Conservation (phyloP, 2,797 vertebrate genomes). For the Anisognathus igniventris region DNA sequence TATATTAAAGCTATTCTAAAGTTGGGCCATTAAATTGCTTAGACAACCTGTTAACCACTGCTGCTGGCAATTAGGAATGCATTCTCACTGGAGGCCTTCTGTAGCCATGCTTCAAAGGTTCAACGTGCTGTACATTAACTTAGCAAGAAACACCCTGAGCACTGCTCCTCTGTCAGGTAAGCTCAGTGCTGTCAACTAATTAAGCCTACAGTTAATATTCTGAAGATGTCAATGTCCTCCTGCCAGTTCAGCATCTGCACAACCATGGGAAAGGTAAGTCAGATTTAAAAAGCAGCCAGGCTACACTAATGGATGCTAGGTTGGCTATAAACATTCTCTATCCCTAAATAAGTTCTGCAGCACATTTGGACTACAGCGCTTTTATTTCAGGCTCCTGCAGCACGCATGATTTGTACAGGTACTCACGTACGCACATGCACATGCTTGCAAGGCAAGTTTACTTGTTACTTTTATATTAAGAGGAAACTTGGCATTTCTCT, state of each 20-base stretch:
- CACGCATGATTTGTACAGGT: neutral
- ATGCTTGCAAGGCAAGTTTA: neutral
- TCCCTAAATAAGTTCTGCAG: neutral
- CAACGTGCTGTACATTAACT: neutral
- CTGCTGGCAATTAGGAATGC: neutral
- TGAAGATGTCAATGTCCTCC: neutral
- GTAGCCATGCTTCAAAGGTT: constrained; percentile 10
- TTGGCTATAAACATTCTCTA: neutral
- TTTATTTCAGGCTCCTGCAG: neutral
- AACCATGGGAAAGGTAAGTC: neutral
- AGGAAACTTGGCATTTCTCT: constrained; percentile 26
- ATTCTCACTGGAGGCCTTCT: constrained; percentile 1
- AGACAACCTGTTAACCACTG: constrained; percentile 38
- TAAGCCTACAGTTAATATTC: neutral
- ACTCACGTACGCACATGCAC: neutral
- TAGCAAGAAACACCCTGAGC: neutral
- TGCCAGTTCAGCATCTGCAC: neutral
- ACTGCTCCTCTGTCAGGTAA: neutral
- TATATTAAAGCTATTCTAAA: constrained; percentile 41
- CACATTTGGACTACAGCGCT: neutral
- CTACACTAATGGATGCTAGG: neutral
- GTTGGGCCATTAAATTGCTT: neutral
- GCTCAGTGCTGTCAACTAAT: neutral
- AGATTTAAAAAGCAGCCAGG: neutral
- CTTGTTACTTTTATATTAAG: neutral